phyloP scores from a whole-genome alignment of 2,888 invertebrate species.

The Eupithecia subumbrata region DNA sequence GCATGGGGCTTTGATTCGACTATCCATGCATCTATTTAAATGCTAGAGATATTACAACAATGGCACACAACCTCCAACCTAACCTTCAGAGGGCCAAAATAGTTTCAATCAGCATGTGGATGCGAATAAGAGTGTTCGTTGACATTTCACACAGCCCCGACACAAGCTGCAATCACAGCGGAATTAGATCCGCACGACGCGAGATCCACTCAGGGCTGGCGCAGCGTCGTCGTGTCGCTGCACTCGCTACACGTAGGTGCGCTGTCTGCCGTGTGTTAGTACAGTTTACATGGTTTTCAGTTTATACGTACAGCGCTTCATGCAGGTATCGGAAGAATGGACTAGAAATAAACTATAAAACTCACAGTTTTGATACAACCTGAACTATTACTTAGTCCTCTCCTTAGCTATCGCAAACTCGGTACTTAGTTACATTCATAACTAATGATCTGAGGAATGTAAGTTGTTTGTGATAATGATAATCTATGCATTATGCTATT shows the following conservation, averaged over 20 bases:
- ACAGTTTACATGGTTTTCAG: too few species aligned
- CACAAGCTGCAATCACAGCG: constrained; percentile 19
- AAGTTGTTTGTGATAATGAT: too few species aligned
- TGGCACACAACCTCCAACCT: neutral
- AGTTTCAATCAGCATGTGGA: neutral
- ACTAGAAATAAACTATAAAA: too few species aligned
- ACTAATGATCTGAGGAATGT: too few species aligned
- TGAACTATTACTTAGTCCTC: too few species aligned
- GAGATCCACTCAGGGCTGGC: neutral
- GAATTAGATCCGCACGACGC: constrained; percentile 9
- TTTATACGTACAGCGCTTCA: too few species aligned
- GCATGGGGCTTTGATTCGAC: neutral
- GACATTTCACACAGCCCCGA: neutral
- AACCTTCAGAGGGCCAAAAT: neutral
- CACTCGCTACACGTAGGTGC: neutral
- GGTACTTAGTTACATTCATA: too few species aligned
- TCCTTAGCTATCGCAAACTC: too few species aligned
- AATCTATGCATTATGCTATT: neutral
- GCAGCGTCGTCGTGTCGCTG: neutral
- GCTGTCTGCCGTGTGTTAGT: neutral
- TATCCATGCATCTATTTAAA: neutral
- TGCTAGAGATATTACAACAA: neutral
- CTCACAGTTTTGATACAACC: too few species aligned
- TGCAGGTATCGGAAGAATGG: too few species aligned
- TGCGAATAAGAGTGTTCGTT: neutral